A percentile compares a stretch with the other conserved stretches of the same genome.
Evolutionary conservation across 2,888 invertebrate genomes (phyloP).

Genomic region (Rotaria socialis): DNA sequence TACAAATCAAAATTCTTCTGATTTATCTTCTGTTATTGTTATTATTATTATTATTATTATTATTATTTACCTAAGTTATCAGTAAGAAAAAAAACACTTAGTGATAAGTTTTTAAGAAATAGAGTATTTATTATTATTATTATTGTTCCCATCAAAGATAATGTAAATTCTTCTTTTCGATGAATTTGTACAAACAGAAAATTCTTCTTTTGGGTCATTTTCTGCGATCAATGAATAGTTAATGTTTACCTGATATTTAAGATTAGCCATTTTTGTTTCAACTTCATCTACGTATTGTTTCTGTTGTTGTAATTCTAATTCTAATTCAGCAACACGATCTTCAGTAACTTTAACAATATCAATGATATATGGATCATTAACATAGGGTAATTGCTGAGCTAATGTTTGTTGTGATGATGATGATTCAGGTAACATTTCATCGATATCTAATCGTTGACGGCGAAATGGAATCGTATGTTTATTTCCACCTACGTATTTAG

Average conservation of each 20-base stretch:
- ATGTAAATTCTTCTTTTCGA: not conserved
- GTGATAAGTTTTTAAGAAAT: not conserved
- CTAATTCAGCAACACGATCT: slow-evolving; percentile 54
- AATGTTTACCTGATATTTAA: slow-evolving; percentile 55
- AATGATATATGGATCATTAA: slow-evolving; percentile 56
- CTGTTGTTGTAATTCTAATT: slow-evolving; percentile 50
- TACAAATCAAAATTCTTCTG: not conserved
- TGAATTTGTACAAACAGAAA: not conserved
- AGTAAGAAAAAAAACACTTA: slow-evolving; percentile 3
- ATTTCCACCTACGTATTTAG: slow-evolving; percentile 52
- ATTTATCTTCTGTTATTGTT: not conserved
- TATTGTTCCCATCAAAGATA: not conserved
- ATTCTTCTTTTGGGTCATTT: not conserved
- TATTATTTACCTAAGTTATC: not conserved
- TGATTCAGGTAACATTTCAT: slow-evolving; percentile 52
- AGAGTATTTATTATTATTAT: not conserved
- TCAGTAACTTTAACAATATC: slow-evolving; percentile 59
- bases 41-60: not conserved
- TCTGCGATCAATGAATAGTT: not conserved
- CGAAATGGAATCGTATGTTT: slow-evolving; percentile 59
- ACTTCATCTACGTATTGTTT: slow-evolving; percentile 53
- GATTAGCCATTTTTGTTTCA: slow-evolving; percentile 54
- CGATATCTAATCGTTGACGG: slow-evolving; percentile 59
- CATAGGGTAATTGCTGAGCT: slow-evolving; percentile 14
- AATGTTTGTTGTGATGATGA: slow-evolving; percentile 39